Conservation (phyloP, 2,797 vertebrate genomes). For the Pipistrellus pygmaeus region DNA sequence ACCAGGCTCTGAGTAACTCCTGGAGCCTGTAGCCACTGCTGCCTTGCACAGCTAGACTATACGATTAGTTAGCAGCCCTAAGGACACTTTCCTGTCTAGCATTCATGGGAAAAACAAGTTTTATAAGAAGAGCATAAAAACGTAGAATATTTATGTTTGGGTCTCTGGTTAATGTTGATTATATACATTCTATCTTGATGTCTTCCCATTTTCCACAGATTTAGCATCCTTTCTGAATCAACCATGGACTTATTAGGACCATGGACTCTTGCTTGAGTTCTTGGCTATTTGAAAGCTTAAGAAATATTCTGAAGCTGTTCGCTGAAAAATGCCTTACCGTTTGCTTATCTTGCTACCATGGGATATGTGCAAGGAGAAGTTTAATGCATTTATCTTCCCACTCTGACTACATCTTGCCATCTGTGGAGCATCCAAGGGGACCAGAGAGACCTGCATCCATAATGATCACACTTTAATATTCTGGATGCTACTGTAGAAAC, state of each 20-base stretch:
- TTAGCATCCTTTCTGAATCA: neutral
- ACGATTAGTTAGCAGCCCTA: neutral
- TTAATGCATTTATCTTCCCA: conserved; percentile 66
- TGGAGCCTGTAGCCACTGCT: neutral
- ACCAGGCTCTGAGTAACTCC: neutral
- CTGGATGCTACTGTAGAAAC: conserved; percentile 62
- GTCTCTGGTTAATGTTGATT: neutral
- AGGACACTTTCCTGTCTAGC: neutral
- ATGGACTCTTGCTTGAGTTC: neutral
- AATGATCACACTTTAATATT: conserved; percentile 70
- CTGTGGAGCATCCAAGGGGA: conserved; percentile 61
- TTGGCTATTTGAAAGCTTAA: conserved; percentile 50
- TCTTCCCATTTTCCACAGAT: neutral
- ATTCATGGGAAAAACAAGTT: neutral
- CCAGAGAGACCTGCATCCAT: conserved; percentile 59
- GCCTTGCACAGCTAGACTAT: neutral
- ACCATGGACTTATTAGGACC: neutral
- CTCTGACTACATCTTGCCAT: conserved; percentile 72
- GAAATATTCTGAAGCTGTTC: conserved; percentile 51
- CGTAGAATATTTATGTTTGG: neutral
- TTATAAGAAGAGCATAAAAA: neutral
- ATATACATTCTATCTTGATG: neutral
- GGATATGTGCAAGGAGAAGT: conserved; percentile 51
- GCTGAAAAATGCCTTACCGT: conserved; percentile 56
- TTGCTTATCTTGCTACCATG: conserved; percentile 60